These are phyloP conservation scores for Cheirogaleus medius DNA, from an alignment of 2,113 vertebrate genomes.

Conservation along the genomic window DNA sequence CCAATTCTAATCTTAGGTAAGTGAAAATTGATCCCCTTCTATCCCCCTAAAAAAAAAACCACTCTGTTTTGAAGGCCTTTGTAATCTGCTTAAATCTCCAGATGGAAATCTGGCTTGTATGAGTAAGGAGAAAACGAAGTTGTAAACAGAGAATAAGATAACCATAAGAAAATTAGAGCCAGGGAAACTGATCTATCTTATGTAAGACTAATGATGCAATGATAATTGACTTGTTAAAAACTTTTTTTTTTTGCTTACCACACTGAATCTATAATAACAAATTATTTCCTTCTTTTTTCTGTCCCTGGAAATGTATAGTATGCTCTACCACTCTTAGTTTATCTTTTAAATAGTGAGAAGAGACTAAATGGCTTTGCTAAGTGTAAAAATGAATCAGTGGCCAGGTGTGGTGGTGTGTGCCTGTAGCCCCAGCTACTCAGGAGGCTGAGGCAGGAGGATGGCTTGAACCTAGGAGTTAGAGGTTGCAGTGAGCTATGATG, in stretches of 20 bases:
- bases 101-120: background rate
- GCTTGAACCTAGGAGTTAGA: background rate
- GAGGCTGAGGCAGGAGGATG: background rate
- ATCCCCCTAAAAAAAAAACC: background rate
- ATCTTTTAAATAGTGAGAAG: constrained; percentile 72
- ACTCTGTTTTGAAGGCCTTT: background rate
- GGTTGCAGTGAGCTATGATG: no score
- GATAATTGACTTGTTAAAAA: constrained; percentile 77
- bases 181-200: constrained; percentile 63
- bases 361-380: constrained; percentile 65
- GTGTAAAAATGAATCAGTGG: constrained; percentile 66
- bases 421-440: background rate
- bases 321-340: constrained; percentile 66
- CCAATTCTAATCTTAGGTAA: constrained; percentile 62
- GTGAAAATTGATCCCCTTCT: constrained; percentile 13
- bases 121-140: constrained; percentile 53
- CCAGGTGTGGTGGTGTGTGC: background rate
- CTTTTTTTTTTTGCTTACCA: constrained; percentile 74
- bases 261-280: constrained; percentile 66
- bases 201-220: constrained; percentile 59
- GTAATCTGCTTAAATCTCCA: background rate
- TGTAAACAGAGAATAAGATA: constrained; percentile 17
- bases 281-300: constrained; percentile 72
- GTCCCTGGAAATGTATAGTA: constrained; percentile 61
- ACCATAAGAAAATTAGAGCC: constrained; percentile 53